Conservation (phyloP, 2,113 vertebrate genomes). For the Callipepla californica region DNA sequence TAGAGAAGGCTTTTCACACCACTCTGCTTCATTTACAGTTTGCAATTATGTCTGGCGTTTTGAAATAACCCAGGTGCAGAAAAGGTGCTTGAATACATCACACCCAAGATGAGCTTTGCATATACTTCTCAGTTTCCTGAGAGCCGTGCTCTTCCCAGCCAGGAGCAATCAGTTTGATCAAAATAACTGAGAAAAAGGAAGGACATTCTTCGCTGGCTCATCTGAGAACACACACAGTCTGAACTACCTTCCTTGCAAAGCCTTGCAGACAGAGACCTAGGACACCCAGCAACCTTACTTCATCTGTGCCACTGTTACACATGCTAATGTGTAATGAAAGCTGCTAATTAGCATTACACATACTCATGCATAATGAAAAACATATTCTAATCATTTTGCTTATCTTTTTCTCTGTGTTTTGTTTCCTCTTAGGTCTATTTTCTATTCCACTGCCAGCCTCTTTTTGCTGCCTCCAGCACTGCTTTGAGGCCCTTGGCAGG, state of each 20-base stretch:
- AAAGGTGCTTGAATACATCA: neutral
- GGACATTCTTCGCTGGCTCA: neutral
- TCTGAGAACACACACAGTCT: neutral
- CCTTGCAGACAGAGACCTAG: neutral
- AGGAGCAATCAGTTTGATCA: neutral
- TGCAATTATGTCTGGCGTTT: conserved; percentile 35
- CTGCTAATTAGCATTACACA: neutral
- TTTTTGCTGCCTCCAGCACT: neutral
- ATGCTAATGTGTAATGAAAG: neutral
- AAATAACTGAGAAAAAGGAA: neutral
- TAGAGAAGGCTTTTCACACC: neutral
- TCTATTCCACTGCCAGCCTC: neutral
- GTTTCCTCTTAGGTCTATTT: neutral
- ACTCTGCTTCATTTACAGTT: neutral
- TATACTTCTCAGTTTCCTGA: neutral
- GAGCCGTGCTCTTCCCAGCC: neutral
- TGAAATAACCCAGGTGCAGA: conserved; percentile 14
- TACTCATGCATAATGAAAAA: neutral
- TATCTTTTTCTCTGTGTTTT: neutral
- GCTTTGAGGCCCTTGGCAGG: neutral
- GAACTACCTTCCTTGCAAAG: fast-evolving
- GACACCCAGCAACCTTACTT: neutral
- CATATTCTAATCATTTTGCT: neutral
- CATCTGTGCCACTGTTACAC: neutral
- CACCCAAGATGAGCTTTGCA: neutral